These are phyloP conservation scores for Cyprinodon brontotheroides DNA, from an alignment of 2,113 vertebrate species.

Conservation along the genomic window DNA sequence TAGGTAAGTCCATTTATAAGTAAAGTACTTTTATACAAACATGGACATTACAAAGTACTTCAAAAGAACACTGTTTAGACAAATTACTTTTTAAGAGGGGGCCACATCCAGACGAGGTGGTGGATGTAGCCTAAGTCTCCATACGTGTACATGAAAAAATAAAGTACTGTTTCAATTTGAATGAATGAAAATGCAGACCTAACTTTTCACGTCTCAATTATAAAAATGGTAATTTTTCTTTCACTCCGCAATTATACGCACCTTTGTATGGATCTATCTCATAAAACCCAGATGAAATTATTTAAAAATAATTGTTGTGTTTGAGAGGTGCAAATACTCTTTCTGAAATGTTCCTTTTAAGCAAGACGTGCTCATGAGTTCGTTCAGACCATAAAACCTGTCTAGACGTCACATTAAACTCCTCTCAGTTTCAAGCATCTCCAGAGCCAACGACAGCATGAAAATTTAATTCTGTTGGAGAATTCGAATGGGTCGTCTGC, in stretches of 20 bases:
- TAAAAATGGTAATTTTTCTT: background rate
- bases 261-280: background rate
- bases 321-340: background rate
- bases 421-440: slow-evolving; percentile 27
- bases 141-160: too few relatives aligned
- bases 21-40: too few relatives aligned
- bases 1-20: too few relatives aligned
- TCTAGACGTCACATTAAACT: slow-evolving; percentile 25
- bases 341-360: slow-evolving; percentile 12
- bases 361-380: slow-evolving; percentile 17
- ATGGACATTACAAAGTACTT: too few relatives aligned
- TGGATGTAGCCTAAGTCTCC: too few relatives aligned
- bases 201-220: too few relatives aligned
- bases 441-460: slow-evolving; percentile 27
- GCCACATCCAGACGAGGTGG: too few relatives aligned
- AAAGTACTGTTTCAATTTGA: too few relatives aligned
- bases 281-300: background rate
- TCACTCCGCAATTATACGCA: background rate
- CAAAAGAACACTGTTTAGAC: too few relatives aligned
- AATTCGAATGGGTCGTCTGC: slow-evolving; percentile 21
- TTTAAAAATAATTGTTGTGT: background rate
- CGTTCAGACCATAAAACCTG: slow-evolving; percentile 26
- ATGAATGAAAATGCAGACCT: too few relatives aligned
- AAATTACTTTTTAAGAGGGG: too few relatives aligned
- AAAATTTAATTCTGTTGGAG: slow-evolving; percentile 32